phyloP scores from a whole-genome alignment of 2,113 vertebrate genomes.

The Cyphomyrus plagiostoma region DNA sequence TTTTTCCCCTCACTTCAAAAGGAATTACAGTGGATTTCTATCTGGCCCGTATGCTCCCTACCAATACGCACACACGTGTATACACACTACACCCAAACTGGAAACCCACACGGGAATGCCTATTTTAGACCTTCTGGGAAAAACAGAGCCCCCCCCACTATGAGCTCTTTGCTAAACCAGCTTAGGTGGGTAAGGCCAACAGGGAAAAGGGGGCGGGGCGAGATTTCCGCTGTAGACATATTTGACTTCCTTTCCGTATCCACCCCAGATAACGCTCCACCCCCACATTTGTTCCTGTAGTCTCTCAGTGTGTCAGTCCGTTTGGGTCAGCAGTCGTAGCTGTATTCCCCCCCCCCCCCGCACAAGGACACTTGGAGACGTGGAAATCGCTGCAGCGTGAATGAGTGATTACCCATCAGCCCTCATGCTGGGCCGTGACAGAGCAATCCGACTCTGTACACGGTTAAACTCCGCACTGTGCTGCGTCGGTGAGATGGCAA shows the following conservation, averaged over 20 bases:
- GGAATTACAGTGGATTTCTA: not conserved
- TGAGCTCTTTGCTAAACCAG: not conserved
- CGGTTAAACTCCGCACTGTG: not conserved
- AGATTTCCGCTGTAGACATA: not conserved
- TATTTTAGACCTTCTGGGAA: not conserved
- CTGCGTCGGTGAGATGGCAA: not conserved
- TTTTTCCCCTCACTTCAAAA: not conserved
- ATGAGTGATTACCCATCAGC: constrained; percentile 9
- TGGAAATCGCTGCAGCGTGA: not conserved
- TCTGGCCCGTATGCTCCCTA: not conserved
- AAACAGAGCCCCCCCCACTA: not conserved
- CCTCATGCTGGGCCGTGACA: not conserved
- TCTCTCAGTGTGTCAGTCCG: not conserved
- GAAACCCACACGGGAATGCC: not conserved
- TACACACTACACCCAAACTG: not conserved
- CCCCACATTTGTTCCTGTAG: not conserved
- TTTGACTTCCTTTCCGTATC: not conserved
- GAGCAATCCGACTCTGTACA: not conserved
- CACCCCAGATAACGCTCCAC: not conserved
- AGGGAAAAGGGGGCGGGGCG: not conserved
- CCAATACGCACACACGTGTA: not conserved
- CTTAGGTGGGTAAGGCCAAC: not conserved
- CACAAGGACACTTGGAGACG: not conserved
- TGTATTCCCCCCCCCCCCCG: not conserved
- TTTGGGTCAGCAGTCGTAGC: not conserved